phyloP scores from a whole-genome alignment of 2,113 vertebrate genomes.

The Callipepla squamata region DNA sequence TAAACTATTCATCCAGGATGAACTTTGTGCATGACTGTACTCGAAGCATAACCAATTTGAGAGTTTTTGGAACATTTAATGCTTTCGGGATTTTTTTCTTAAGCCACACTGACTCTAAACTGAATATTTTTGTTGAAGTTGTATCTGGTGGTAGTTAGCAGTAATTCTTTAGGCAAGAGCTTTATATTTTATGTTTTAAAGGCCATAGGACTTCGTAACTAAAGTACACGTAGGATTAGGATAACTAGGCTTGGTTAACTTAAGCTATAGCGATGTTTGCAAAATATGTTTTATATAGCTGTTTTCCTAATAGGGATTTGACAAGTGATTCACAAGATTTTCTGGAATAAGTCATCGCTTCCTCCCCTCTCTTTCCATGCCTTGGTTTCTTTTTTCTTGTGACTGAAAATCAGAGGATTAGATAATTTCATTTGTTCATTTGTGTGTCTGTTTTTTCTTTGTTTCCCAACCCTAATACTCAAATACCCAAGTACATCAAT shows the following conservation, averaged over 20 bases:
- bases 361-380: not conserved
- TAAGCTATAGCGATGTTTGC: not conserved
- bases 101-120: not conserved
- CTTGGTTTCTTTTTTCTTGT: not conserved
- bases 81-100: not conserved
- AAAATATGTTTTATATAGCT: not conserved
- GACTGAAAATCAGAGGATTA: not conserved
- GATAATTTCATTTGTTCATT: not conserved
- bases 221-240: not conserved
- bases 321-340: not conserved
- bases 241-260: not conserved
- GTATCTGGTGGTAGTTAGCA: not conserved
- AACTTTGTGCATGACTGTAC: not conserved
- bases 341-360: not conserved
- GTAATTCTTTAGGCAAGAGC: not conserved
- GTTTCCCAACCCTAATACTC: rapidly evolving
- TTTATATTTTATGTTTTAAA: not conserved
- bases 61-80: not conserved
- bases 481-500: not conserved
- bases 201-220: not conserved
- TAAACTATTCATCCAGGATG: not conserved
- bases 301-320: rapidly evolving
- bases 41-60: not conserved
- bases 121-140: not conserved
- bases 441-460: not conserved